These are phyloP conservation scores for Acromyrmex heyeri DNA, from an alignment of 1,140 invertebrate genomes.

Conservation along the genomic window DNA sequence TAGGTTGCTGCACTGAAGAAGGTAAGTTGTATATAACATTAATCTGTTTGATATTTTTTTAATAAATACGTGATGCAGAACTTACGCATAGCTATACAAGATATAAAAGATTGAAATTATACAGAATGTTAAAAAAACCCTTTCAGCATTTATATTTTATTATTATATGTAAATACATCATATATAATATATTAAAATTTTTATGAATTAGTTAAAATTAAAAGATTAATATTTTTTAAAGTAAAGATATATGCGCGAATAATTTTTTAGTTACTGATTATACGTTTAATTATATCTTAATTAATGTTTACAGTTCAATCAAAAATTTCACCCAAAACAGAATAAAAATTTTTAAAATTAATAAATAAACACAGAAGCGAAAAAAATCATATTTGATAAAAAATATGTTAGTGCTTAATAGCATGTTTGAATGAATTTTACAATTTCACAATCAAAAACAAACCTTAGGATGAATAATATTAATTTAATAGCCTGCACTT, in stretches of 20 bases:
- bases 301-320: not conserved
- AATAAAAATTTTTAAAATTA: too few relatives aligned
- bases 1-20: constrained; percentile 94
- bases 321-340: too few relatives aligned
- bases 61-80: too few relatives aligned
- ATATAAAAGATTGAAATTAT: not conserved
- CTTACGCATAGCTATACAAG: not conserved
- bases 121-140: too few relatives aligned
- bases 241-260: not conserved
- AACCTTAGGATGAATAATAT: not conserved
- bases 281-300: not conserved
- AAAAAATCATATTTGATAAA: too few relatives aligned
- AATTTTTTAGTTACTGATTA: not conserved
- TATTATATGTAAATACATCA: too few relatives aligned
- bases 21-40: constrained; percentile 85
- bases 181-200: not conserved
- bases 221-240: not conserved
- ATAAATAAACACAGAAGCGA: too few relatives aligned
- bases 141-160: too few relatives aligned
- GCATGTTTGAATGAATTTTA: too few relatives aligned
- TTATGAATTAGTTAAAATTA: not conserved
- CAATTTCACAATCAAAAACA: not conserved
- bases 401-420: too few relatives aligned
- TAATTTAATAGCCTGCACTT: not conserved
- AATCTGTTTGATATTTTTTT: not conserved